phyloP scores from a whole-genome alignment of 2,113 vertebrate genomes.

The Marcusenius ussheri region DNA sequence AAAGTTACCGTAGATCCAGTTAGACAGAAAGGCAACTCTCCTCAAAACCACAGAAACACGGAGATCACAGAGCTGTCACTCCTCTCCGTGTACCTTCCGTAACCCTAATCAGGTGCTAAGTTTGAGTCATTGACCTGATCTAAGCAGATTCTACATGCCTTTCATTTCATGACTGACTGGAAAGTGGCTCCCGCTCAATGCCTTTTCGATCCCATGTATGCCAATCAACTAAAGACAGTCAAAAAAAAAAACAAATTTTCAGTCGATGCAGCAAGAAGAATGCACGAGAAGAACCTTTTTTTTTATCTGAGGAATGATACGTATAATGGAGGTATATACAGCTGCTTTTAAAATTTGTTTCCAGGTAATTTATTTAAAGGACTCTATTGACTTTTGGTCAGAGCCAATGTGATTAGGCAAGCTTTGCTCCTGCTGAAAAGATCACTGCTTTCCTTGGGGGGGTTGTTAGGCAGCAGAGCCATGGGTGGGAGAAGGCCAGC shows the following conservation, averaged over 20 bases:
- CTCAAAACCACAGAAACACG: neutral
- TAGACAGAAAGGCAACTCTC: neutral
- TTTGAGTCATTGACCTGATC: neutral
- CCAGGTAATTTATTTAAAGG: neutral
- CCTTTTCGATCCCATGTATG: neutral
- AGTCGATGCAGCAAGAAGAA: neutral
- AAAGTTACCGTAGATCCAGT: neutral
- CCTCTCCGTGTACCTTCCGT: neutral
- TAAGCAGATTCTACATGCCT: neutral
- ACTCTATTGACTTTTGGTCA: slow-evolving; percentile 40
- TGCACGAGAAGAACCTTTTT: neutral
- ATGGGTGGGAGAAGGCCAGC: neutral
- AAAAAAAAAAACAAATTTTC: neutral
- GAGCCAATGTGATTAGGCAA: slow-evolving; percentile 46
- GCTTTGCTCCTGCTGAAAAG: slow-evolving; percentile 37
- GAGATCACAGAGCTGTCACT: neutral
- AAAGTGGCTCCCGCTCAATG: neutral
- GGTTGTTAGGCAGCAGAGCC: neutral
- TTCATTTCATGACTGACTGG: neutral
- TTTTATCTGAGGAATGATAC: neutral
- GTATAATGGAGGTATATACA: neutral
- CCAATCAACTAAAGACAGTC: neutral
- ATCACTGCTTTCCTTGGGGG: slow-evolving; percentile 20
- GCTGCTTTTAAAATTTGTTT: neutral
- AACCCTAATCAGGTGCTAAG: neutral